Percentiles rank a stretch among this genome's conserved stretches.
These are phyloP conservation scores for Xiphophorus couchianus DNA, from an alignment of 2,113 vertebrate genomes.

Conservation along the genomic window DNA sequence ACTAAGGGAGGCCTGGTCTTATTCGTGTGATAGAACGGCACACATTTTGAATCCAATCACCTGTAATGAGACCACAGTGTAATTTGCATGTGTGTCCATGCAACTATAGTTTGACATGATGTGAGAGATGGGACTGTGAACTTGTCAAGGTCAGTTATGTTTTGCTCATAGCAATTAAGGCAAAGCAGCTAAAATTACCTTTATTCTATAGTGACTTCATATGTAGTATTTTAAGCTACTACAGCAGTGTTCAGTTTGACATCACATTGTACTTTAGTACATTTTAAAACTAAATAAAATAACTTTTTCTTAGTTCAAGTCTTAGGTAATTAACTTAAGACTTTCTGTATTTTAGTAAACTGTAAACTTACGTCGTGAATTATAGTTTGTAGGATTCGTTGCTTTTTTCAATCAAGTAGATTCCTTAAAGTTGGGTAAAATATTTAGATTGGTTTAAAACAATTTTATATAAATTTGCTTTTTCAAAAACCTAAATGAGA, in stretches of 20 bases:
- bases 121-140: background rate
- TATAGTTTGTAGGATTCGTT: no score
- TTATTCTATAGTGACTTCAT: background rate
- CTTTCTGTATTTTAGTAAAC: no score
- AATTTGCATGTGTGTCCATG: background rate
- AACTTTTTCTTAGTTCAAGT: background rate
- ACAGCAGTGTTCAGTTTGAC: background rate
- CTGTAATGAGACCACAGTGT: constrained; percentile 39
- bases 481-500: no score
- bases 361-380: no score
- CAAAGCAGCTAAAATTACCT: background rate
- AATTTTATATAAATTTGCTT: no score
- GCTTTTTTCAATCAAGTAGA: no score
- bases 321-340: no score
- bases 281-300: background rate
- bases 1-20: constrained; percentile 22
- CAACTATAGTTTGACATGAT: background rate
- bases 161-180: background rate
- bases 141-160: background rate
- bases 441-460: no score
- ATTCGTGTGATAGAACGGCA: constrained; percentile 48
- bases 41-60: constrained; percentile 41
- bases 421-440: no score
- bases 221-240: background rate
- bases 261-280: background rate